Evolutionary conservation across 2,888 invertebrate species (phyloP).

Genomic region (Lasioglossum oenotherae): DNA sequence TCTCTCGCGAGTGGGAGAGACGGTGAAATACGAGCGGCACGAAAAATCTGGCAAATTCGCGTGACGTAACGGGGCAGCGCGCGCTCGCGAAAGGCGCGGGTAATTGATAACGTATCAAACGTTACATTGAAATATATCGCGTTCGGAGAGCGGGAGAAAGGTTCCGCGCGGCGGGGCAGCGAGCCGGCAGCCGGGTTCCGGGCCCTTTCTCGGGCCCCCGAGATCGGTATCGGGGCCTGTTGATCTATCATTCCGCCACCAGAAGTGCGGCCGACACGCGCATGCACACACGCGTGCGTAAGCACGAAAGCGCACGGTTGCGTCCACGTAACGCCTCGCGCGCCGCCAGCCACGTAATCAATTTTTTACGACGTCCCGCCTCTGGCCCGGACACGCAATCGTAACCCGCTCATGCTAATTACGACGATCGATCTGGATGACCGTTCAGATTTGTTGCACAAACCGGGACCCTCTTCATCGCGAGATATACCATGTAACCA

Average conservation of each 20-base stretch:
- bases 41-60: constrained; percentile 56
- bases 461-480: not conserved
- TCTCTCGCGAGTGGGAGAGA: not conserved
- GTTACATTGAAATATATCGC: constrained; percentile 56
- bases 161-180: constrained; percentile 38
- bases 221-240: constrained; percentile 55
- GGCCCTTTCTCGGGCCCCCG: constrained; percentile 54
- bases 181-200: constrained; percentile 49
- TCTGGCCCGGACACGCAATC: not conserved
- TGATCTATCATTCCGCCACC: constrained; percentile 64
- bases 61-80: constrained; percentile 46
- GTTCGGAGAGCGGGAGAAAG: constrained; percentile 57
- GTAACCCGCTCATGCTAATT: constrained; percentile 28
- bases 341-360: not conserved
- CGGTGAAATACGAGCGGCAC: constrained; percentile 17
- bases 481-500: not conserved
- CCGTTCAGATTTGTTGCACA: not conserved
- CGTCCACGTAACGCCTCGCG: constrained; percentile 50
- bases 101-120: constrained; percentile 61
- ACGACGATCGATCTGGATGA: not conserved
- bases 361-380: not conserved
- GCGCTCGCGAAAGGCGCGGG: constrained; percentile 38
- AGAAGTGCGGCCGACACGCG: constrained; percentile 45
- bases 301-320: constrained; percentile 49
- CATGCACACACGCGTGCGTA: constrained; percentile 32